phyloP scores from a whole-genome alignment of 1,140 invertebrate genomes.

The Drosophila obscura region DNA sequence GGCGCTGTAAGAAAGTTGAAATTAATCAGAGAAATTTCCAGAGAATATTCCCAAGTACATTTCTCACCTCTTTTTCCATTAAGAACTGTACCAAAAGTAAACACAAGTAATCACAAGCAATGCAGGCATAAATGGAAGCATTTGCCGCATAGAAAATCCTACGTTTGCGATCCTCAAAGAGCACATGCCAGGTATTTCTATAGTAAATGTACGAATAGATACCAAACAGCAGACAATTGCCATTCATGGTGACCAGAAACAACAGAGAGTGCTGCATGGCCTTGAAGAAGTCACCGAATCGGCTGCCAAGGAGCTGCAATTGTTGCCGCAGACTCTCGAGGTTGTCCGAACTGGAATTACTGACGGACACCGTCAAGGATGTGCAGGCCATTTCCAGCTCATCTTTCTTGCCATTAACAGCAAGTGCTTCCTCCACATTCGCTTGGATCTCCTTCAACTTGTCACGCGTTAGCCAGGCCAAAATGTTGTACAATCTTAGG shows the following conservation, averaged over 20 bases:
- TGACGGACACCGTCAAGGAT: slow-evolving; percentile 11
- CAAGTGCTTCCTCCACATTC: slow-evolving; percentile 26
- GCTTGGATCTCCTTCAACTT: slow-evolving; percentile 28
- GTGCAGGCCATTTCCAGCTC: slow-evolving; percentile 22
- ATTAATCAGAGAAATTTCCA: neutral
- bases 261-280: slow-evolving; percentile 52
- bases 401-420: slow-evolving; percentile 1
- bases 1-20: slow-evolving; percentile 20
- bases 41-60: neutral
- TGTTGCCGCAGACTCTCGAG: slow-evolving; percentile 27
- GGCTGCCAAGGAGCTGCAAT: slow-evolving; percentile 34
- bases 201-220: slow-evolving; percentile 56
- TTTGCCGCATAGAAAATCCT: slow-evolving; percentile 74
- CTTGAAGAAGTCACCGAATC: slow-evolving; percentile 23
- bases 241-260: slow-evolving; percentile 63
- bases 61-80: slow-evolving; percentile 55
- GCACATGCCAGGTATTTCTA: slow-evolving; percentile 56
- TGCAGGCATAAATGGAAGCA: slow-evolving; percentile 66
- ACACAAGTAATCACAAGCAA: slow-evolving; percentile 63
- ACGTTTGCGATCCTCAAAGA: slow-evolving; percentile 53
- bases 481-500: slow-evolving; percentile 50
- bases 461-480: slow-evolving; percentile 47
- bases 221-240: slow-evolving; percentile 60
- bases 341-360: slow-evolving; percentile 6
- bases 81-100: slow-evolving; percentile 36